These are phyloP conservation scores for Apostichopus japonicus DNA, from an alignment of 35 echinoderm and acorn worm genomes.

Conservation along the genomic window DNA sequence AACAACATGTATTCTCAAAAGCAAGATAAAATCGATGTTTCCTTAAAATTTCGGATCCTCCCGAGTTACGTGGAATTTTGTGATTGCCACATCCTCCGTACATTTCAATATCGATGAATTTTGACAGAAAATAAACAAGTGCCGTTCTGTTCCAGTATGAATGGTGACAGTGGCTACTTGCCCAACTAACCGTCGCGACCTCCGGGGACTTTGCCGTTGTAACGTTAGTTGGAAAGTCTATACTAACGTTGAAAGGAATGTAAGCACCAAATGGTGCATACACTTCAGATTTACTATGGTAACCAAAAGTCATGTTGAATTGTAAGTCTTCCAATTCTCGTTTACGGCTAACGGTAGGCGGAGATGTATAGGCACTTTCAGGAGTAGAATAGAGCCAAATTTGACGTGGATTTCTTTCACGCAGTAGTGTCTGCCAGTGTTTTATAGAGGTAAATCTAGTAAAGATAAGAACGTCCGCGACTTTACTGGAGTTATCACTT, in stretches of 20 bases:
- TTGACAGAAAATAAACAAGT: conserved; percentile 46
- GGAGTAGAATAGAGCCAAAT: too few species aligned
- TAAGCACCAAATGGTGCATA: conserved; percentile 16
- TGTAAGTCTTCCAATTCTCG: not conserved
- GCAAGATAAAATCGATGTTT: conserved; percentile 68
- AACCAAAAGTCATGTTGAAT: not conserved
- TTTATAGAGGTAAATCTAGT: too few species aligned
- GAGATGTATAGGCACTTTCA: too few species aligned
- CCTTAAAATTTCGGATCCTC: conserved; percentile 35
- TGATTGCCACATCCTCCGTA: conserved; percentile 57
- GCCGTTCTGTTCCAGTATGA: conserved; percentile 42
- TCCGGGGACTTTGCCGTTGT: not conserved
- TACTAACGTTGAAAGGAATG: not conserved
- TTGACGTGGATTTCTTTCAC: too few species aligned
- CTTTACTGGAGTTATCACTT: too few species aligned
- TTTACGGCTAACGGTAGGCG: not conserved
- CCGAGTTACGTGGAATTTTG: not conserved
- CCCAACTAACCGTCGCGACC: conserved; percentile 20
- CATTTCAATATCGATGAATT: conserved; percentile 28
- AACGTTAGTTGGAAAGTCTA: too few species aligned
- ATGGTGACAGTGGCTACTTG: conserved; percentile 37
- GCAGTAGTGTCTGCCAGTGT: too few species aligned
- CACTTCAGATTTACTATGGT: not conserved
- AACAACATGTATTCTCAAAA: conserved; percentile 65
- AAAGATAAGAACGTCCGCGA: too few species aligned